phyloP scores from a whole-genome alignment of 2,113 vertebrate species.

The Opisthocomus hoazin region DNA sequence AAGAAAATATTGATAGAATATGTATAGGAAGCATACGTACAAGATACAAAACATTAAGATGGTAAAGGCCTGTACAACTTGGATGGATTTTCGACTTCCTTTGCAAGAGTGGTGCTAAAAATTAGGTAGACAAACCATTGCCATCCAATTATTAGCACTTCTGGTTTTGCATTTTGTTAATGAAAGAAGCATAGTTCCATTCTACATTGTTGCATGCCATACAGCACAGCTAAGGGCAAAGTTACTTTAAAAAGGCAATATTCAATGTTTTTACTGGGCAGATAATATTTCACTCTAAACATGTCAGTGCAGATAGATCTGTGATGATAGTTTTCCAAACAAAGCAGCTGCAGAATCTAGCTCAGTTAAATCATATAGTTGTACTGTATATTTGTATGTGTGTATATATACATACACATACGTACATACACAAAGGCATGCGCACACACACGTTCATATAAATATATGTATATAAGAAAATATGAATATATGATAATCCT shows the following conservation, averaged over 20 bases:
- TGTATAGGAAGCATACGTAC: background rate
- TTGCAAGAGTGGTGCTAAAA: background rate
- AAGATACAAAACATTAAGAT: background rate
- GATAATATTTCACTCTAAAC: background rate
- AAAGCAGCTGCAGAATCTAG: background rate
- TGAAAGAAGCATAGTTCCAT: background rate
- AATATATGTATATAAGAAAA: background rate
- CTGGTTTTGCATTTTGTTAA: background rate
- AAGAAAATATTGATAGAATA: background rate
- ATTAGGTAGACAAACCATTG: background rate
- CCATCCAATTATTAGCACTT: background rate
- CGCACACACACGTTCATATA: background rate
- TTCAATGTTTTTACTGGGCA: background rate
- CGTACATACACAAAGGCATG: background rate
- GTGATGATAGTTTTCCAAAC: background rate
- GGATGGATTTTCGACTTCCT: background rate
- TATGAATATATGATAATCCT: background rate
- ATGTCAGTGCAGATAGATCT: background rate
- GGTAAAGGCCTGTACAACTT: background rate
- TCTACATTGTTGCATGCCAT: background rate
- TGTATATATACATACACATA: background rate
- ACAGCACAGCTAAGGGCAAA: background rate
- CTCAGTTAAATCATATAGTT: background rate
- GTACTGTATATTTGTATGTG: background rate
- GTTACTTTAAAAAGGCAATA: background rate